Evolutionary conservation across 2,888 invertebrate genomes (phyloP).

Genomic region (Microctonus hyperodae): DNA sequence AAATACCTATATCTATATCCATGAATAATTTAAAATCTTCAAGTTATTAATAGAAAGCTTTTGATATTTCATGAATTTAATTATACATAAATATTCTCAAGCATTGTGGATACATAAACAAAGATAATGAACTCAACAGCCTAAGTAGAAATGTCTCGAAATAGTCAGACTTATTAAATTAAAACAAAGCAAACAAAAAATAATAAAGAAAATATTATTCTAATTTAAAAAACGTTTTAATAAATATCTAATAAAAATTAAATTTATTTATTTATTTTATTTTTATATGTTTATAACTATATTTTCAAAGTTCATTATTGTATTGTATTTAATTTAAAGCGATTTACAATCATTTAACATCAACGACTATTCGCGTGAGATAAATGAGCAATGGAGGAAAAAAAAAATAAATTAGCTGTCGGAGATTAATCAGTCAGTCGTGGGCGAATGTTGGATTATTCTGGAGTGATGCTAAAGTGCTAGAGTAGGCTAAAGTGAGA

Average conservation of each 20-base stretch:
- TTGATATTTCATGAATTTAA: not conserved
- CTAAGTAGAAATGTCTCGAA: not conserved
- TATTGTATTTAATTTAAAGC: not conserved
- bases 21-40: not conserved
- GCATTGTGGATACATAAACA: not conserved
- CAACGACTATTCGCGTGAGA: not conserved
- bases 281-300: too few relatives aligned
- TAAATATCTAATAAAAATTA: too few relatives aligned
- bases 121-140: not conserved
- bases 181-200: not conserved
- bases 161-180: not conserved
- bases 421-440: slow-evolving; percentile 23
- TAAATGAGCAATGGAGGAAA: not conserved
- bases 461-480: slow-evolving; percentile 20
- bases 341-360: not conserved
- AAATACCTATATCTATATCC: not conserved
- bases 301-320: not conserved
- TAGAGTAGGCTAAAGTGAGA: slow-evolving; percentile 17
- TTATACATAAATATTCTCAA: not conserved
- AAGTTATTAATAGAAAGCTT: not conserved
- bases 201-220: too few relatives aligned
- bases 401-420: slow-evolving; percentile 12
- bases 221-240: too few relatives aligned
- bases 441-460: slow-evolving; percentile 5
- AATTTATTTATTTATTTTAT: too few relatives aligned